Base-by-base conservation (phyloP, 2,888 invertebrate genomes). In the Archips xylosteana region DNA sequence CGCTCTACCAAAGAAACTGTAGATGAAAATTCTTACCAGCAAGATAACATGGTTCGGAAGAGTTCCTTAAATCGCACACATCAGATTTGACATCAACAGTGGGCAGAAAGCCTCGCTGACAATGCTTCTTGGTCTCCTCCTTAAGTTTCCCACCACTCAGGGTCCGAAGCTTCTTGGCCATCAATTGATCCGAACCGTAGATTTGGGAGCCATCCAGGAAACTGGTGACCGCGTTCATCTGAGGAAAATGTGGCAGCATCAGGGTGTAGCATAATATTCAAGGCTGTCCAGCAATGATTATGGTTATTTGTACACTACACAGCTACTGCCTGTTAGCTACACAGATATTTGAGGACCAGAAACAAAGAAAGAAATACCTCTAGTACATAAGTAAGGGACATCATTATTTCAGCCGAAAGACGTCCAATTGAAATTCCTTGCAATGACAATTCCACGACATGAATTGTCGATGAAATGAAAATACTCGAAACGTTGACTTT, bases 171-270 rank as follows among this genome's bases (percentile, higher is more conserved):
- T 89, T 88, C 1, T 83, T 81, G 0, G 92, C 89, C 4, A 87
- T 63, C 15, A 84, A 86, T 51, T 89, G 82, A n/a, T 94, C 91
- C 0, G 90, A 88, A 0, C 95, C 95, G 79, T 95, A 96, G 62
- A 95, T 84, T 0, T 87, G 83, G 0, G 95, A 95, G 0, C 93
- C 95, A 75, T 96, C 95, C 3, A 95, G 78, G 79, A 88, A 96
- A 78, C 95, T 94, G 10, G 95, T 96, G 0, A 96, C 95, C 81
- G 96, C 96, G 85, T 97, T 97, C 95, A 97, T 96, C 96, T 97
- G 86, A 45, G 76, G 76, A 76, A 63, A 66, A 51, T n/a, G 23
- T n/a, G 51, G 42, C 54, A 47, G 39, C 15, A 47, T 42, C 49
- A n/a, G 36, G 47, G 12, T 13, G 15, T 23, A 47, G 32, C 10